Conservation (phyloP, 2,797 vertebrate species). For the Intellagama lesueurii region DNA sequence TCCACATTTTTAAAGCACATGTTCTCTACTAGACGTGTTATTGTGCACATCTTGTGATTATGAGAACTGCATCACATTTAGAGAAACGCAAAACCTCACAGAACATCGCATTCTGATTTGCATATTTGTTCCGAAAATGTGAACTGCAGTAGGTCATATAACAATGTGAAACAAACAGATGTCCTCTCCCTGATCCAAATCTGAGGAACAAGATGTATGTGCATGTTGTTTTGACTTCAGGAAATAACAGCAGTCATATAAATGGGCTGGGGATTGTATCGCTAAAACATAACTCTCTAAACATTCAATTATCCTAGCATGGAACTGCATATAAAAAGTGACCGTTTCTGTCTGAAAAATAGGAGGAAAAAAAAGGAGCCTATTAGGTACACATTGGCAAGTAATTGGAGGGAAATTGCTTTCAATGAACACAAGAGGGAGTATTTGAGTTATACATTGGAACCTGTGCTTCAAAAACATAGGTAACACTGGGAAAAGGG, state of each 20-base stretch:
- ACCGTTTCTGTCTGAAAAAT: not conserved
- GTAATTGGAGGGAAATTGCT: conserved; percentile 3
- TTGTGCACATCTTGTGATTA: no score
- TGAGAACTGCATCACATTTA: not conserved
- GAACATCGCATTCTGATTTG: not conserved
- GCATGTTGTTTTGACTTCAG: fast-evolving
- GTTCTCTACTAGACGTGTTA: no score
- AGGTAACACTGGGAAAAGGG: not conserved
- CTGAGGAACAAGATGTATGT: not conserved
- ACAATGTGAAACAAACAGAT: not conserved
- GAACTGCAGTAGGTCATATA: not conserved
- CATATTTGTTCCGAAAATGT: not conserved
- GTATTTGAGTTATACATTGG: not conserved
- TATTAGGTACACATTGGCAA: not conserved
- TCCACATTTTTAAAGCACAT: no score
- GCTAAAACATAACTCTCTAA: not conserved
- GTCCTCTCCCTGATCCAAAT: not conserved
- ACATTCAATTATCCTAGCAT: fast-evolving
- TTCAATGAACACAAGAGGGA: conserved; percentile 38
- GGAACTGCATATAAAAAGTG: not conserved
- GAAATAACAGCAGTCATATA: no score
- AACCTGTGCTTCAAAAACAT: not conserved
- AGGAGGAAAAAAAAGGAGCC: not conserved
- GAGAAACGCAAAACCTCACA: not conserved
- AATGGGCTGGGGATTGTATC: not conserved